Conservation (phyloP, 1,140 invertebrate species). For the Eriosoma lanigerum region DNA sequence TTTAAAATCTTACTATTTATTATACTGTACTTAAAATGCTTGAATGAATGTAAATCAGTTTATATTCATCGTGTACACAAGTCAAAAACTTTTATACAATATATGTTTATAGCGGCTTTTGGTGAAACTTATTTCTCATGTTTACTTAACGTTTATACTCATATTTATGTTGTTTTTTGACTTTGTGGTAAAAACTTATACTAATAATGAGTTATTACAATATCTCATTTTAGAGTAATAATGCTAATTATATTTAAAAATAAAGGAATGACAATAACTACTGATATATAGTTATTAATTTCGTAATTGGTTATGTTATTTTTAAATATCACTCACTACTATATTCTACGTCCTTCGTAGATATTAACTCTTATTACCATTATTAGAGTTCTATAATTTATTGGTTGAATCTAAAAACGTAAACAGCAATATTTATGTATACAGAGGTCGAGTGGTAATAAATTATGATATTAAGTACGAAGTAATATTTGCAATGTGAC, state of each 20-base stretch:
- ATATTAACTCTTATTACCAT: too few relatives aligned
- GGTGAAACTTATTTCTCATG: neutral
- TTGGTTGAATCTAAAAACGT: neutral
- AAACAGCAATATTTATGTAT: neutral
- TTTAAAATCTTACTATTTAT: neutral
- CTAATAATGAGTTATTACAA: neutral
- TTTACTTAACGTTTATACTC: slow-evolving; percentile 20
- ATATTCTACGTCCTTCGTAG: too few relatives aligned
- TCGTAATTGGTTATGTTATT: neutral
- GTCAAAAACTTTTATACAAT: neutral
- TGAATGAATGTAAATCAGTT: neutral
- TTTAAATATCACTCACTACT: too few relatives aligned
- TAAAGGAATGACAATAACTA: neutral
- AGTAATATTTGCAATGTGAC: slow-evolving; percentile 8
- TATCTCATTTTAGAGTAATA: neutral
- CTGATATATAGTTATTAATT: neutral
- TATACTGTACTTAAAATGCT: neutral
- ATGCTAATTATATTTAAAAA: neutral
- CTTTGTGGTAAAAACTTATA: neutral
- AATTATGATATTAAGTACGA: neutral
- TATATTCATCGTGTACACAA: neutral
- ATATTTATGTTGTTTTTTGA: neutral
- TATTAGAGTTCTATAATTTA: too few relatives aligned
- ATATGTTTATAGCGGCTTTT: neutral
- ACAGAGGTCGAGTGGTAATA: neutral